Evolutionary conservation across 2,797 vertebrate species (phyloP).

Genomic region (Lophius americanus): DNA sequence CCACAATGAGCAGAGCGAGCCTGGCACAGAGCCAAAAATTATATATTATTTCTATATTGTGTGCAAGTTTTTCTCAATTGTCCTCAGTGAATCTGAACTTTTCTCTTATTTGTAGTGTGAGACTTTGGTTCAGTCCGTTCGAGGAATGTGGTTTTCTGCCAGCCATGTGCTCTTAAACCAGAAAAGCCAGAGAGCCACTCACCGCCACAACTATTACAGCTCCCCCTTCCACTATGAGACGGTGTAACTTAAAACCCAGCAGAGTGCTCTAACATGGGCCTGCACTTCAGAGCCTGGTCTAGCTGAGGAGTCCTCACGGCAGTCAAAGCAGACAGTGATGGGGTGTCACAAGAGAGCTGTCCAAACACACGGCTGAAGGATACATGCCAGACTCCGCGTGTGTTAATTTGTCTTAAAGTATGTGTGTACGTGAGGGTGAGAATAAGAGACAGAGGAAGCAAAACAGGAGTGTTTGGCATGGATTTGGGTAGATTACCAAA

Average conservation of each 20-base stretch:
- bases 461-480: not conserved
- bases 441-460: conserved; percentile 3
- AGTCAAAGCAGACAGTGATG: conserved; percentile 50
- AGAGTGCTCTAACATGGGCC: conserved; percentile 33
- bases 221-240: conserved; percentile 27
- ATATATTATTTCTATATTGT: no score
- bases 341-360: conserved; percentile 62
- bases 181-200: conserved; percentile 52
- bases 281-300: conserved; percentile 29
- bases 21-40: no score
- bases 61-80: no score
- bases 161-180: conserved; percentile 64
- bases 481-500: conserved; percentile 1
- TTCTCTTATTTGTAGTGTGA: conserved; percentile 26
- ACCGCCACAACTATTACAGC: conserved; percentile 46
- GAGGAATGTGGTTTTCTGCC: conserved; percentile 57
- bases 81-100: not conserved
- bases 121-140: conserved; percentile 30
- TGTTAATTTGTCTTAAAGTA: conserved; percentile 11
- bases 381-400: conserved; percentile 49
- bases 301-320: conserved; percentile 39
- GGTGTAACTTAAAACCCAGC: conserved; percentile 65
- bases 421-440: not conserved
- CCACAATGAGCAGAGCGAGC: conserved; percentile 6
- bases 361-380: conserved; percentile 59